phyloP scores from a whole-genome alignment of 2,113 vertebrate species.

The Poeciliopsis occidentalis region DNA sequence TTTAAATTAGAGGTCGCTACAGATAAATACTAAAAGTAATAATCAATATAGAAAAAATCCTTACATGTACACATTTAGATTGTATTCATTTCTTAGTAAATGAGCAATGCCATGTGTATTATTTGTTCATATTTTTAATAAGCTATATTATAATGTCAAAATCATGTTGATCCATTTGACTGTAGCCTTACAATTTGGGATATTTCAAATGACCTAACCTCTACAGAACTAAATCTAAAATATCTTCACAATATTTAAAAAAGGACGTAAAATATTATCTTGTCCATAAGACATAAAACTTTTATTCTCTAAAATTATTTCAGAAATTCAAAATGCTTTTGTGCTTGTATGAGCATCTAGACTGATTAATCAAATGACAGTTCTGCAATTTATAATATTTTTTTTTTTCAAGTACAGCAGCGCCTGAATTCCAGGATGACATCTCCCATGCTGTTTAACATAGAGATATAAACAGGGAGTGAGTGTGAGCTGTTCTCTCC shows the following conservation, averaged over 20 bases:
- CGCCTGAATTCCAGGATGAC: conserved; percentile 41
- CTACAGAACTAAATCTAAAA: not conserved
- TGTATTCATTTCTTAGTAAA: no score
- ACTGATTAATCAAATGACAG: not conserved
- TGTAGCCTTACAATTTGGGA: not conserved
- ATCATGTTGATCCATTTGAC: not conserved
- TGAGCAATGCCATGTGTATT: no score
- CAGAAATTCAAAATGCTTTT: not conserved
- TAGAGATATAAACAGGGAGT: conserved; percentile 47
- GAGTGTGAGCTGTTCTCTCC: conserved; percentile 47
- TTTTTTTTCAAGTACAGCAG: not conserved
- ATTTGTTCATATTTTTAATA: no score
- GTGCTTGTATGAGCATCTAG: not conserved
- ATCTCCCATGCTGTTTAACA: conserved; percentile 20
- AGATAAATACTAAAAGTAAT: no score
- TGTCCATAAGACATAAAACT: no score
- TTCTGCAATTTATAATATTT: not conserved
- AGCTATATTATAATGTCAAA: not conserved
- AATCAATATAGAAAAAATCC: no score
- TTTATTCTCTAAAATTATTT: not conserved
- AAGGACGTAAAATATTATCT: not conserved
- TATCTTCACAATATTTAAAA: not conserved
- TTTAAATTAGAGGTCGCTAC: no score
- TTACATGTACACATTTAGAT: no score
- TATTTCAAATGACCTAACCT: not conserved